A percentile compares a stretch with the other conserved stretches of the same genome.
Conservation (phyloP, 2,888 invertebrate genomes). For the Drosophila diplacantha region DNA sequence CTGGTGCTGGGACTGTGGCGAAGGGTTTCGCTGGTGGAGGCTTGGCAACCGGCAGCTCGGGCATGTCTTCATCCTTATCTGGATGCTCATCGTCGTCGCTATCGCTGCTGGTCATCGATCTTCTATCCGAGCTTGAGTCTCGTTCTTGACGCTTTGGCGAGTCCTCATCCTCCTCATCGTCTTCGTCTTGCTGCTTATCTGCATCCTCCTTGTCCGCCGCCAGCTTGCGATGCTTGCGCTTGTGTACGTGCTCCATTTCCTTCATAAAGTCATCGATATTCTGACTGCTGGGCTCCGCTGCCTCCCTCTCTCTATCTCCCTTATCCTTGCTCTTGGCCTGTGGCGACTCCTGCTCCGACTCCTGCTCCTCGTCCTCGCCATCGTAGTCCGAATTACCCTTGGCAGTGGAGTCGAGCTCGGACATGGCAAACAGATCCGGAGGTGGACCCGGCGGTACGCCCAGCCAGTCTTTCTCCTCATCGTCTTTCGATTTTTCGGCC, state of each 20-base stretch:
- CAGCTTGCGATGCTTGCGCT: constrained; percentile 83
- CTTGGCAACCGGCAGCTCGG: constrained; percentile 31
- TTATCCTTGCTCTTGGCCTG: constrained; percentile 12
- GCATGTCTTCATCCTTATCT: constrained; percentile 43
- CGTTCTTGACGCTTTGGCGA: constrained; percentile 5
- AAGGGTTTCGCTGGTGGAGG: constrained; percentile 4
- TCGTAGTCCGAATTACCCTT: constrained; percentile 68
- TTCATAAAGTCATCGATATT: constrained; percentile 95
- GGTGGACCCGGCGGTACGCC: constrained; percentile 93
- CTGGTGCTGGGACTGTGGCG: constrained; percentile 41
- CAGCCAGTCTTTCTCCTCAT: constrained; percentile 83
- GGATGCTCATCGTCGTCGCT: constrained; percentile 40
- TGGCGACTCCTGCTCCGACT: constrained; percentile 2
- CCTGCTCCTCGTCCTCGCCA: constrained; percentile 68
- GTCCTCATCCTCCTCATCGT: constrained; percentile 45
- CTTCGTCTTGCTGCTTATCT: constrained; percentile 34
- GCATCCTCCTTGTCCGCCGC: constrained; percentile 79
- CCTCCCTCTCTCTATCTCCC: constrained; percentile 6
- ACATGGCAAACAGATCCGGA: constrained; percentile 84
- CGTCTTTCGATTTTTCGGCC: constrained; percentile 65
- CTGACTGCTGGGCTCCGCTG: constrained; percentile 78
- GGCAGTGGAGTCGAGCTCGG: constrained; percentile 80
- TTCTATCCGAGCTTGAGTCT: constrained; percentile 41
- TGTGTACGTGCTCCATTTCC: constrained; percentile 92
- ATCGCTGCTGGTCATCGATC: constrained; percentile 38